Base-by-base conservation (phyloP, 2,797 vertebrate genomes). In the Dermochelys coriacea region DNA sequence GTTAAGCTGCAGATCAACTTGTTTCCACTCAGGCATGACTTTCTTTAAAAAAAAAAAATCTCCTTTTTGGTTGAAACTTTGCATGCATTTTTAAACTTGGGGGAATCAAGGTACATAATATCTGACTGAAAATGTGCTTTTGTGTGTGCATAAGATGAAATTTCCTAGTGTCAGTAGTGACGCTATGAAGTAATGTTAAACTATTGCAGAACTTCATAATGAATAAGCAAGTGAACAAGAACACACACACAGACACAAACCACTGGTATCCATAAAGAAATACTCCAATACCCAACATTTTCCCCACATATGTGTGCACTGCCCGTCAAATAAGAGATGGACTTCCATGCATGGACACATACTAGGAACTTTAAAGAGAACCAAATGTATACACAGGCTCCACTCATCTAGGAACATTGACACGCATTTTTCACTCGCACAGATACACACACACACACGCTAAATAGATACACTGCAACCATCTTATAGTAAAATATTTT, bases 1-100 rank as follows among this genome's bases (percentile, higher is more conserved):
- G 34, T 64, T 88, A 87, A 91, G 88, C 74, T 87, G 49, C 8
- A 82, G 15, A 11, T 80, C 14, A 18, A 14, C 49, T 8, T 11
- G 81, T 84, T 75, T 23, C 54, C 71, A 90, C 5, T 31, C 6
- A 89, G 96, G 95, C 95, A 96, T 96, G 96, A 86, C 83, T 96
- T 96, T 88, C 82, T 77, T 2, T 47, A 71, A 37, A 41, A 3
- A 37, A 37, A 83, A 50, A 34, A n/a, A 2, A 21, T 21, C 50
- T 29, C 15, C 27, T 50, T 87, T 93, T 87, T 34, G 31, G 87
- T 12, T 47, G 54, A 93, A 89, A 77, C 5, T 87, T 86, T 94
- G 95, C 96, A 97, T 97, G 95, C 49, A 45, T 55, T 84, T 83
- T 19, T 61, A 82, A 84, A 3, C 41, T 81, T 94, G 34, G 82